Base-by-base conservation (phyloP, 2,113 vertebrate genomes). In the Pachypanchax playfairii region DNA sequence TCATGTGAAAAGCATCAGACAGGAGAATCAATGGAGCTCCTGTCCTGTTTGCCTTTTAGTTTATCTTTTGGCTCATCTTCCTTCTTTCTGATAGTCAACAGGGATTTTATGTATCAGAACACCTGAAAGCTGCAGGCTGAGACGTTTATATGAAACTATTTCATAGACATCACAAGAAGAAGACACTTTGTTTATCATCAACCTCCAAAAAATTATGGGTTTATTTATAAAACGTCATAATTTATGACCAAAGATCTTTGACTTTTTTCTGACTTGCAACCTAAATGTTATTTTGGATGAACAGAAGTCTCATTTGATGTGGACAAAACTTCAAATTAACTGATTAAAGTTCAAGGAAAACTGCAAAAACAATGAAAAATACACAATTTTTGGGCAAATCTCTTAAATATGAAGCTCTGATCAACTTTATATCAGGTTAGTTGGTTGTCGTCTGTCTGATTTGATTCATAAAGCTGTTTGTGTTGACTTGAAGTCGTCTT, bases 1-100 rank as follows among this genome's bases (percentile, higher is more conserved):
- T 92, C 90, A 91, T 90, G 88, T 91, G 91, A 88, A 89, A 85
- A 62, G 33, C 80, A 89, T 89, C 85, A 89, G 75, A 69, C 65
- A 49, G 73, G 36, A 41, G 48, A 17, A 53, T 87, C 65, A 88
- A 89, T 81, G 20, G 70, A 62, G 22, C 20, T 5, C 73, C 66
- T 84, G 84, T 83, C 67, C 24, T 58, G 46, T n/a, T 73, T 29
- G 56, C 26, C 59, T 59, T 24, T 35, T 29, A 12, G 38, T 55
- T 59, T 42, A 31, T 39, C 22, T 24, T 71, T 53, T 29, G 10
- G 38, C 51, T 59, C 42, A 31, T 39, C 22, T 24, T 71, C 50
- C 31, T 64, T 1, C 33, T 64, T 1, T 66, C 55, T 71, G 78
- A 76, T 74, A 18, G 20, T n/a, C 33, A 18, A 42, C 63, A 38